These are phyloP conservation scores for Dryobotodes eremita DNA, from an alignment of 2,888 invertebrate genomes.

Conservation along the genomic window DNA sequence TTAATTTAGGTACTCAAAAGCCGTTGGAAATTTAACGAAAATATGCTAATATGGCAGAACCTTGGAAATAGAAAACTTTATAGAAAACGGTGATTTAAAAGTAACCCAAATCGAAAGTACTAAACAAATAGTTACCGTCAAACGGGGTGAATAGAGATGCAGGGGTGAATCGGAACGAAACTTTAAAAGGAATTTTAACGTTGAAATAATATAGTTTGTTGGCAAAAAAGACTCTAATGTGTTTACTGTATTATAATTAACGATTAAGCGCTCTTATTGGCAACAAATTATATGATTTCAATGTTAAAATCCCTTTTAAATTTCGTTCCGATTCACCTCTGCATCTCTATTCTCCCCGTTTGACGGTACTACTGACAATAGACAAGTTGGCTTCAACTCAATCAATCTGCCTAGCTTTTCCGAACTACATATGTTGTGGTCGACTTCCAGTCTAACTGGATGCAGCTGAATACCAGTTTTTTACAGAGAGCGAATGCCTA, in stretches of 20 bases:
- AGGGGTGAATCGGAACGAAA: too few relatives aligned
- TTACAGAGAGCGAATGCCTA: neutral
- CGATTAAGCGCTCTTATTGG: too few relatives aligned
- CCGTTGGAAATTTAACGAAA: neutral
- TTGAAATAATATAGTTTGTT: too few relatives aligned
- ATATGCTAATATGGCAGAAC: slow-evolving; percentile 1
- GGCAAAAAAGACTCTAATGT: too few relatives aligned
- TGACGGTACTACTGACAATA: too few relatives aligned
- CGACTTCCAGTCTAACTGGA: neutral
- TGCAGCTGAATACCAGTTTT: neutral
- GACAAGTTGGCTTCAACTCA: neutral
- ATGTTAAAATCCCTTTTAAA: too few relatives aligned
- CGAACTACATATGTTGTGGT: neutral
- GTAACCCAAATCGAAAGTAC: neutral
- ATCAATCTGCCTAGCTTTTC: neutral
- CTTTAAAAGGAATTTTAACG: too few relatives aligned
- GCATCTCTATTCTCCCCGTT: too few relatives aligned
- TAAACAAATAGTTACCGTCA: neutral
- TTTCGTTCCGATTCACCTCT: too few relatives aligned
- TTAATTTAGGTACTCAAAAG: slow-evolving; percentile 7
- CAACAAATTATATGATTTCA: too few relatives aligned
- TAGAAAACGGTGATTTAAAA: neutral
- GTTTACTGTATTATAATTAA: too few relatives aligned
- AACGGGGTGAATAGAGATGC: too few relatives aligned
- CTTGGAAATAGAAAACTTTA: neutral